phyloP scores from a whole-genome alignment of 2,888 invertebrate genomes.

The Entomobrya proxima region DNA sequence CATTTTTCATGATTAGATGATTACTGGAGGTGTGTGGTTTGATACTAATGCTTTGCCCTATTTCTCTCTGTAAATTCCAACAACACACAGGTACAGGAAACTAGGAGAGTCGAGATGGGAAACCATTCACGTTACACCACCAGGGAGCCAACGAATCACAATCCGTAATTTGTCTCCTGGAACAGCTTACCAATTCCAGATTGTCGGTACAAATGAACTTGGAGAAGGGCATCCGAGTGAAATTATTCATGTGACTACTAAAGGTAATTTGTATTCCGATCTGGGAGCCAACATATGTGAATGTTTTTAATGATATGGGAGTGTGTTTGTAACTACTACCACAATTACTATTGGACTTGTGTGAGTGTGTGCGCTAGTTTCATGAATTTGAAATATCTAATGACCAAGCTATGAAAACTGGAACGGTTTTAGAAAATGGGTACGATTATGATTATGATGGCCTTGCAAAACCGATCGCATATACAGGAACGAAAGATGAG shows the following conservation, averaged over 20 bases:
- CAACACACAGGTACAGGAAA: slow-evolving; percentile 85
- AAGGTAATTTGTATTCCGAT: slow-evolving; percentile 82
- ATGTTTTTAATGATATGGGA: slow-evolving; percentile 17
- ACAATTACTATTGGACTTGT: not conserved
- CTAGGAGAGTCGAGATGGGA: slow-evolving; percentile 93
- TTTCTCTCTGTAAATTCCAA: too few species aligned
- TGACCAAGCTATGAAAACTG: not conserved
- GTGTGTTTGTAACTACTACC: not conserved
- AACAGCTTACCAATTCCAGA: slow-evolving; percentile 96
- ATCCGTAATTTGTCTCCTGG: slow-evolving; percentile 93
- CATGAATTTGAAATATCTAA: not conserved
- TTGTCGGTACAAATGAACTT: slow-evolving; percentile 94
- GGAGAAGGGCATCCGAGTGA: slow-evolving; percentile 98
- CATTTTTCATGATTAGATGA: slow-evolving; percentile 42
- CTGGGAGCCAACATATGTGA: not conserved
- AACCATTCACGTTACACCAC: slow-evolving; percentile 94
- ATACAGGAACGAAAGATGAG: too few species aligned
- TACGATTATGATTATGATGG: not conserved
- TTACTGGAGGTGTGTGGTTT: too few species aligned
- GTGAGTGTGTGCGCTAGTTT: not conserved
- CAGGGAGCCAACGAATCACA: slow-evolving; percentile 92
- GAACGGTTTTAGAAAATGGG: not conserved
- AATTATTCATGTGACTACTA: slow-evolving; percentile 90
- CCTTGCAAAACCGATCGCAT: not conserved
- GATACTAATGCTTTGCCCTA: not conserved